A percentile compares a stretch with the other conserved stretches of the same genome.
Conservation (phyloP, 2,113 vertebrate genomes). For the Cavia porcellus region DNA sequence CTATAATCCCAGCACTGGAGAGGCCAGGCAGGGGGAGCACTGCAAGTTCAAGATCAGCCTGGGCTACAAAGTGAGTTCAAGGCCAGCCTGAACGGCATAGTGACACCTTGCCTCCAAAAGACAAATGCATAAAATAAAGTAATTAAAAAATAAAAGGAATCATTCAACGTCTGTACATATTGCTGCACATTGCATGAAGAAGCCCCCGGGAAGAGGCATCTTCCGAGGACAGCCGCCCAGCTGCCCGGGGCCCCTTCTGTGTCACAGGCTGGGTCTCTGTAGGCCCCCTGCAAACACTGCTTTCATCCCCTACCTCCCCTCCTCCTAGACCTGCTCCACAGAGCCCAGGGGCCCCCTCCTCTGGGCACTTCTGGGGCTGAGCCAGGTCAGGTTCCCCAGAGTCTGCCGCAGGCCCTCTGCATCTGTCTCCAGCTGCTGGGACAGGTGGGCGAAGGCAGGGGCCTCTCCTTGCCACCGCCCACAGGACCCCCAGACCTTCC, state of each 20-base stretch:
- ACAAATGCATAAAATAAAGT: not conserved
- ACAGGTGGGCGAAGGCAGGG: not conserved
- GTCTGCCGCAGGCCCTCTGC: not conserved
- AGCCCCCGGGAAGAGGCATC: not conserved
- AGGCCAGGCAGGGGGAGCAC: not conserved
- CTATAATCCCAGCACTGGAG: not conserved
- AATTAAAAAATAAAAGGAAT: not conserved
- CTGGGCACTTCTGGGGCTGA: not conserved
- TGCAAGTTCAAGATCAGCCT: not conserved
- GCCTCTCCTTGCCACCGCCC: no score
- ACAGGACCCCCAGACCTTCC: not conserved
- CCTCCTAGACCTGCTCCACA: not conserved
- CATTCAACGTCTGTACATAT: rapidly evolving
- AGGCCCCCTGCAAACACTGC: not conserved
- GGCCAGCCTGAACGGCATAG: not conserved
- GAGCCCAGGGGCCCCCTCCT: not conserved
- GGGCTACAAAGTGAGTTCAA: not conserved
- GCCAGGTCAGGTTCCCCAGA: not conserved
- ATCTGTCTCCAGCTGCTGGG: not conserved
- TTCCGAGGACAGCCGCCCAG: not conserved
- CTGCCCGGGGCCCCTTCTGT: not conserved
- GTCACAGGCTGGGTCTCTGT: not conserved
- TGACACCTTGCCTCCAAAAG: not conserved
- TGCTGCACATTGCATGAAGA: not conserved
- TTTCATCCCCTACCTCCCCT: not conserved